These are phyloP conservation scores for Ceratina australensis DNA, from an alignment of 1,140 invertebrate genomes.

Conservation along the genomic window DNA sequence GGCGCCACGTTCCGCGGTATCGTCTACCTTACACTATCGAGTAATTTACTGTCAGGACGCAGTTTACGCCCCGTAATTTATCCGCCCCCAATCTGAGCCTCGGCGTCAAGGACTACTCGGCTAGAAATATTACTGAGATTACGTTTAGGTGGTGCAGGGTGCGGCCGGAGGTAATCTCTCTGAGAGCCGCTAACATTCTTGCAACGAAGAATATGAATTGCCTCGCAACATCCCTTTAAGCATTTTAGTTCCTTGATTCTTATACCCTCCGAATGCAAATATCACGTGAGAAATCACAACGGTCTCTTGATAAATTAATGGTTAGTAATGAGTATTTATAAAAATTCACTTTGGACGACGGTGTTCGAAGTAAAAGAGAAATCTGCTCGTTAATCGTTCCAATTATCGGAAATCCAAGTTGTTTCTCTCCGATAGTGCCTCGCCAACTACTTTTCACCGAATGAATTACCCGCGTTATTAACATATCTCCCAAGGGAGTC, in stretches of 20 bases:
- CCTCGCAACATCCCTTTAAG: neutral
- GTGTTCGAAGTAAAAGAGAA: slow-evolving; percentile 27
- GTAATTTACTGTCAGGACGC: slow-evolving; percentile 54
- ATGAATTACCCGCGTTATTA: neutral
- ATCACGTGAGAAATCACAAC: neutral
- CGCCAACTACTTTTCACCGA: neutral
- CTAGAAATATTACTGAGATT: slow-evolving; percentile 49
- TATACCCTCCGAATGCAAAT: neutral
- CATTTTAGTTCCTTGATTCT: neutral
- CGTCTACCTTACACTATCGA: slow-evolving; percentile 45
- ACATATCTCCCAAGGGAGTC: neutral
- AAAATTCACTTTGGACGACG: slow-evolving; percentile 3
- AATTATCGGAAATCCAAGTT: slow-evolving; percentile 29
- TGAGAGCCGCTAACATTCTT: neutral
- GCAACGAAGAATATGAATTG: slow-evolving; percentile 1
- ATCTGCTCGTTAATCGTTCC: slow-evolving; percentile 12
- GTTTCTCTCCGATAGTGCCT: neutral
- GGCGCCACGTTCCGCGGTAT: slow-evolving; percentile 38
- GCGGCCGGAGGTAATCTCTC: slow-evolving; percentile 24
- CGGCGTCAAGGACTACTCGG: slow-evolving; percentile 48
- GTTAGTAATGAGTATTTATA: neutral
- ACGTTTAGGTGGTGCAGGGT: slow-evolving; percentile 36
- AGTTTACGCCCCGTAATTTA: slow-evolving; percentile 61
- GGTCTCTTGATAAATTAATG: neutral
- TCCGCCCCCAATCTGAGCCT: slow-evolving; percentile 36